Percentiles rank a stretch among this genome's conserved stretches.
Conservation (phyloP, 2,888 invertebrate genomes). For the Odontocolon sp. region DNA sequence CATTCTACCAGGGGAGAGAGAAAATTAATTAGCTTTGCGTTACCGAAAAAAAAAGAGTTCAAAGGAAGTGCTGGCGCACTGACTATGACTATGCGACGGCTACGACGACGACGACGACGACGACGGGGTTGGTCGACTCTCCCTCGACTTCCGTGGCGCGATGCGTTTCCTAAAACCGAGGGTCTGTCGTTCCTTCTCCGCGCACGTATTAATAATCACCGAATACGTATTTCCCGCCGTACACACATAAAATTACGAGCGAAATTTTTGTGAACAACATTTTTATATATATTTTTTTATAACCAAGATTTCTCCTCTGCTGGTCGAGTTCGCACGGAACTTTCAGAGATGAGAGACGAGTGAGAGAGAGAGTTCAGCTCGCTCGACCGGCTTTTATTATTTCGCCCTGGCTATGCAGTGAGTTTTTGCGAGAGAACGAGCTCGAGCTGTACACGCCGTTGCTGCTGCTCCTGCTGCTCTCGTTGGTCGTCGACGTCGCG, state of each 20-base stretch:
- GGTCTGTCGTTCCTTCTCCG: constrained; percentile 16
- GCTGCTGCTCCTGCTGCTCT: background rate
- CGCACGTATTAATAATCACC: constrained; percentile 18
- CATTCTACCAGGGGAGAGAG: constrained; percentile 57
- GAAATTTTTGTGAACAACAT: background rate
- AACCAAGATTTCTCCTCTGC: background rate
- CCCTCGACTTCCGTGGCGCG: constrained; percentile 53
- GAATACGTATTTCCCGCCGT: background rate
- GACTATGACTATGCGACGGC: constrained; percentile 62
- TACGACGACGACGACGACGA: constrained; percentile 34
- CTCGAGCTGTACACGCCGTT: constrained; percentile 14
- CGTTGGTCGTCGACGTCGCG: constrained; percentile 26
- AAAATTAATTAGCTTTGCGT: constrained; percentile 75
- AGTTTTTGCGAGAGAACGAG: constrained; percentile 36
- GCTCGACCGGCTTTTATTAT: constrained; percentile 33
- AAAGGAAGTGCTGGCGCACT: constrained; percentile 74
- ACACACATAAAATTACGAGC: background rate
- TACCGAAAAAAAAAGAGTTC: constrained; percentile 73
- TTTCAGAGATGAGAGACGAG: constrained; percentile 5
- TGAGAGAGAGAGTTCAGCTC: background rate
- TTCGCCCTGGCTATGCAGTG: constrained; percentile 7
- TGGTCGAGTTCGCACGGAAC: constrained; percentile 1
- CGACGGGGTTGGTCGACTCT: constrained; percentile 39
- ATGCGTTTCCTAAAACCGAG: no score
- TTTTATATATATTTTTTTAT: background rate